phyloP scores from a whole-genome alignment of 2,888 invertebrate species.

The Campaea margaritaria region DNA sequence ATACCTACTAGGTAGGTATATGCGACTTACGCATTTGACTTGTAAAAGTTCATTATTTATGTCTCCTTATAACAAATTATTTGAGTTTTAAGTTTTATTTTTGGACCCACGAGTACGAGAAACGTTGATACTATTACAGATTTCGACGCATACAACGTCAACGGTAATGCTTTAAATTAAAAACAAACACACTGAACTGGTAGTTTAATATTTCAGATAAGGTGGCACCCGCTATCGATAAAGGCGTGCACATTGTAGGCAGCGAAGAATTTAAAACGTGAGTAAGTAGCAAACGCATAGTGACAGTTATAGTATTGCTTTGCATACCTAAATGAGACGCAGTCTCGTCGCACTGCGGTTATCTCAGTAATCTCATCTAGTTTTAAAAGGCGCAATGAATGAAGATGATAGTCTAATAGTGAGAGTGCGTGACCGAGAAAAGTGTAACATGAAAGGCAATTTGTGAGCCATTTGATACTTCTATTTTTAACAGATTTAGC shows the following conservation, averaged over 20 bases:
- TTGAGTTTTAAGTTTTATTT: too few relatives aligned
- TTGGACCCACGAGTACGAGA: too few relatives aligned
- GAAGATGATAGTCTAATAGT: constrained; percentile 67
- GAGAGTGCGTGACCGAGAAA: constrained; percentile 48
- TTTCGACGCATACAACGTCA: too few relatives aligned
- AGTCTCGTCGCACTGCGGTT: constrained; percentile 33
- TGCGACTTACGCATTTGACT: too few relatives aligned
- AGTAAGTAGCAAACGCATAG: constrained; percentile 58
- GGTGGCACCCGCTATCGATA: constrained; percentile 58
- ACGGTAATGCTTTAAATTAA: constrained; percentile 23
- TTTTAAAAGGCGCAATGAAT: constrained; percentile 59
- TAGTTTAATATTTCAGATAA: constrained; percentile 62
- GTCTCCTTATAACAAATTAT: too few relatives aligned
- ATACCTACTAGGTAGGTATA: too few relatives aligned
- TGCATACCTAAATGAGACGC: constrained; percentile 28
- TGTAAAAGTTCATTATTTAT: too few relatives aligned
- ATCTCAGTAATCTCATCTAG: constrained; percentile 41
- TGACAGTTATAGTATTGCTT: constrained; percentile 25
- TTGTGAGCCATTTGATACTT: constrained; percentile 50
- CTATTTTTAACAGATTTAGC: not conserved
- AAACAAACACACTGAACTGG: constrained; percentile 42
- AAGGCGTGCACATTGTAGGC: constrained; percentile 59
- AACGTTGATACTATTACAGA: too few relatives aligned
- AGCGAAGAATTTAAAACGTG: constrained; percentile 66
- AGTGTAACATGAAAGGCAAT: constrained; percentile 49